Base-by-base conservation (phyloP, 2,888 invertebrate genomes). In the Orthonychiurus folsomi region DNA sequence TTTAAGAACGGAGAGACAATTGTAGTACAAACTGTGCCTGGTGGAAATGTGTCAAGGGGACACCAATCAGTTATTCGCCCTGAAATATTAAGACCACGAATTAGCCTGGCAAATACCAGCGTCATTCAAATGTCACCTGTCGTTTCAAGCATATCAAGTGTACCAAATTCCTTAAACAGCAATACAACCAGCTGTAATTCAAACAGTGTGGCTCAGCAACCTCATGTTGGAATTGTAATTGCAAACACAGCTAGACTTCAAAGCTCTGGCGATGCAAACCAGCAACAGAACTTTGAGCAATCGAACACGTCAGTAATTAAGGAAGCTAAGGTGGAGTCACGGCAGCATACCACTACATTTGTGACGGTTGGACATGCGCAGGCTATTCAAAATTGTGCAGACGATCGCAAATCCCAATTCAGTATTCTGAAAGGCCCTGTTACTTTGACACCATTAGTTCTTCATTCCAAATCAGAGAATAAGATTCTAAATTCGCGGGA, bases 101-200 rank as follows among this genome's bases (percentile, higher is more conserved):
- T 67, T 48, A 65, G 65, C 21, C 63, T 66, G n/a, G 63, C 62
- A 21, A 67, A 85, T 54, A 87, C 89, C 27, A 89, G 89, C 78
- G 90, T 90, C 48, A 91, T 91, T 74, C 80, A 90, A 75, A 86
- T 89, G 74, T 90, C 90, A 1, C 89, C 89, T 15, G 75, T 75
- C 23, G 62, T 69, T 9, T 62, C 68, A 1, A 56, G 62, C 48
- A 62, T 37, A 37, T 9, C 37, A 9, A 37, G 15, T 15, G 9
- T 15, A 37, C 37, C 37, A 15, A 37, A 9, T 37, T 9, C 5
- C 37, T 15, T 9, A 15, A 37, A 5, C 5, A 37, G 37, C 15
- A 15, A 15, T 15, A 37, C 9, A 5, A 15, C 9, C 37, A 37
- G 37, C 37, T n/a, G n/a, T n/a, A 37, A 37, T 37, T 5, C 5